These are phyloP conservation scores for Parthenolecanium corni DNA, from an alignment of 2,888 invertebrate species.

Conservation along the genomic window DNA sequence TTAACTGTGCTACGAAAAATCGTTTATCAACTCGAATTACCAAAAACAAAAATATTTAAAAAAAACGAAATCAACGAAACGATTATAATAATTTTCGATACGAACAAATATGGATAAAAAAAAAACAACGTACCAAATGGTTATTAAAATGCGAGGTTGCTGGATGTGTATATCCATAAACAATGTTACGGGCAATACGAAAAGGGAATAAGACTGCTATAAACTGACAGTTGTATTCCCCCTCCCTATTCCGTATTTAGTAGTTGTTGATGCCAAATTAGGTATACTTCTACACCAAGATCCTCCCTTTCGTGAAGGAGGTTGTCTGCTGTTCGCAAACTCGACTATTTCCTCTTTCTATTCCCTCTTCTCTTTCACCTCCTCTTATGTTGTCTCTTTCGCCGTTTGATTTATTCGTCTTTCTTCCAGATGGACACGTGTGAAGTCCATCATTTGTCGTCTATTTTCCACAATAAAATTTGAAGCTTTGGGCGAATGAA, in stretches of 20 bases:
- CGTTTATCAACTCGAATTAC: too few species aligned
- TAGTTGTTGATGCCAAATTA: slow-evolving; percentile 67
- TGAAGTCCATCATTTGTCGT: too few species aligned
- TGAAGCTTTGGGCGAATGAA: not conserved
- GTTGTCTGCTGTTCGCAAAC: slow-evolving; percentile 28
- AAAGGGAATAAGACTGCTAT: slow-evolving; percentile 27
- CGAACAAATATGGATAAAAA: not conserved
- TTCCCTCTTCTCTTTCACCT: slow-evolving; percentile 4
- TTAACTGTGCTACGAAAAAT: too few species aligned
- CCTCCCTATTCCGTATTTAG: slow-evolving; percentile 55
- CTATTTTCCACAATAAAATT: too few species aligned
- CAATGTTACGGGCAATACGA: slow-evolving; percentile 26
- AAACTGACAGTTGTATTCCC: slow-evolving; percentile 26
- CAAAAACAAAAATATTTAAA: too few species aligned
- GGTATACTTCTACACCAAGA: slow-evolving; percentile 48
- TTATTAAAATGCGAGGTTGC: slow-evolving; percentile 28
- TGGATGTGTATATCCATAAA: slow-evolving; percentile 18
- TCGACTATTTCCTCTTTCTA: slow-evolving; percentile 25
- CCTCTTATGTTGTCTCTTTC: not conserved
- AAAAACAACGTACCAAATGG: not conserved
- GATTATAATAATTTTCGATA: too few species aligned
- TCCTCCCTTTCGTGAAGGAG: slow-evolving; percentile 26
- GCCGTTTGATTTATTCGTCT: not conserved
- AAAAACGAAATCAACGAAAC: too few species aligned
- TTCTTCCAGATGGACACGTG: too few species aligned